Evolutionary conservation across 2,888 invertebrate genomes (phyloP), one percentile per base, ranked within the genome.

Genomic region (Phalera bucephala): DNA sequence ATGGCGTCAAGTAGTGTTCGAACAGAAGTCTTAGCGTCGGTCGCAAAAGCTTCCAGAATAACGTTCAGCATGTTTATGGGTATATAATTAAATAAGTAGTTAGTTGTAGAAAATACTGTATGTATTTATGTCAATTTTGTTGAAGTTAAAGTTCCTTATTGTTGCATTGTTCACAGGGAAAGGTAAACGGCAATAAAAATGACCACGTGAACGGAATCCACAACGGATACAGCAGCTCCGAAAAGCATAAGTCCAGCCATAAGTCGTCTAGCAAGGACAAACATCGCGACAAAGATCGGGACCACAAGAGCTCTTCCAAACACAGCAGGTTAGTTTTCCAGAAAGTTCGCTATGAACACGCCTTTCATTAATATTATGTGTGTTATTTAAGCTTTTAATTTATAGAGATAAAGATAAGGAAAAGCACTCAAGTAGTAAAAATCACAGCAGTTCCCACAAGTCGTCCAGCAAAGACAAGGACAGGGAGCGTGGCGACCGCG

Each of bases 1-100:
- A 95, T 95, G 95, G 95, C 95, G 95, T 93, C 94, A 93, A 92
- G 91, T 91, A 93, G 92, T 93, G 92, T 92, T 91, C 61, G 64
- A 54, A 69, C 64, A 64, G 55, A 60, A 69, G 68, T 62, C 66
- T 82, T 89, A 82, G 88, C 85, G 83, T 88, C 80, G 69, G 65
- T 73, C 56, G 45, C 39, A 26, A 51, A 45, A 42, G 46, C 32
- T 56, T 51, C 22, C 20, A 51, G 31, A 55, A 43, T 54, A 21
- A 43, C 43, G 39, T 34, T 45, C 46, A 30, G 28, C 13, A 39
- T 12, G 1, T 12, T n/a, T n/a, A 21, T 17, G 3, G 6, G 17
- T 17, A 17, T 17, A 3, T 17, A n/a, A n/a, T n/a, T n/a, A n/a
- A n/a, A n/a, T n/a, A n/a, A n/a, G n/a, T n/a, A n/a, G n/a, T n/a